Percentiles rank a stretch among this genome's conserved stretches.
These are phyloP conservation scores for Amphiprion percula DNA, from an alignment of 2,113 vertebrate species.

Conservation along the genomic window DNA sequence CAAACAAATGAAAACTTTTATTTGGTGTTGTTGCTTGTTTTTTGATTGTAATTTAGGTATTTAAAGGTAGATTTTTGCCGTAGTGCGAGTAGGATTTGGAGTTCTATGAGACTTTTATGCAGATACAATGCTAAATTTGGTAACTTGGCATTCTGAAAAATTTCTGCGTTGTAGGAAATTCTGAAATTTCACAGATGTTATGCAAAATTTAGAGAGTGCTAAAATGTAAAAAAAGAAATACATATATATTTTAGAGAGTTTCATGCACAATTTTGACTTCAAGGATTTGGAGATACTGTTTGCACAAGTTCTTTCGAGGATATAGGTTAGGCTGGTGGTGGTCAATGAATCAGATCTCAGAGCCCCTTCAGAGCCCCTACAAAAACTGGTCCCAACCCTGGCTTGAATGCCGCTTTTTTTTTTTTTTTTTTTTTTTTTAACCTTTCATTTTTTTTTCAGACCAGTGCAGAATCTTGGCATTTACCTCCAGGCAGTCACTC, in stretches of 20 bases:
- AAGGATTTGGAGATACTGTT: no score
- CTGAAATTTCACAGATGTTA: no score
- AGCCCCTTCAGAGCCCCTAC: background rate
- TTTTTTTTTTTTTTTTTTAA: background rate
- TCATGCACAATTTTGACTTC: no score
- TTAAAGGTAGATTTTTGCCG: background rate
- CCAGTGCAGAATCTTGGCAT: constrained; percentile 33
- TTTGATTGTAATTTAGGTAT: background rate
- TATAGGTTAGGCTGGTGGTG: background rate
- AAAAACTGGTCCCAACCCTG: background rate
- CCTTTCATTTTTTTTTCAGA: constrained; percentile 7
- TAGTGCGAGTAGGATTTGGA: background rate
- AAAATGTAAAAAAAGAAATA: no score
- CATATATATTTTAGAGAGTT: no score
- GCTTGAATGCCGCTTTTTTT: background rate
- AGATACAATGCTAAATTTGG: no score
- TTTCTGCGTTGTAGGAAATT: no score
- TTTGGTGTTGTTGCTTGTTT: background rate
- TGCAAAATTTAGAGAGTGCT: no score
- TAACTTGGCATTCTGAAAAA: no score
- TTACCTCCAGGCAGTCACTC: constrained; percentile 51
- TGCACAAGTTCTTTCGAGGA: no score
- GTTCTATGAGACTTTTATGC: no score
- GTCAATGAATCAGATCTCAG: background rate
- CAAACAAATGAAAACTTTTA: background rate